Evolutionary conservation across 2,888 invertebrate genomes (phyloP).

Genomic region (Scaeva pyrastri): DNA sequence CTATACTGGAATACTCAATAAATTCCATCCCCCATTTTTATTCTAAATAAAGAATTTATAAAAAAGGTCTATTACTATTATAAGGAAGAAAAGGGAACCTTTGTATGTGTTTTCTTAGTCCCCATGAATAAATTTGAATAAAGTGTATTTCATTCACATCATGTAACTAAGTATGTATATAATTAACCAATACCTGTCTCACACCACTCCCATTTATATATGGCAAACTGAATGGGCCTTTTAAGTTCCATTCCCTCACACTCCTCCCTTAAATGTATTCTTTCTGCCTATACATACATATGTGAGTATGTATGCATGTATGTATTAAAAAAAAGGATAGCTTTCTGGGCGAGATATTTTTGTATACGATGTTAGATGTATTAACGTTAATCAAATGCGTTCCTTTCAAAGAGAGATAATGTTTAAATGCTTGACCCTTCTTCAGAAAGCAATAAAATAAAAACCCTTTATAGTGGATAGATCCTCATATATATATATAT

Average conservation of each 20-base stretch:
- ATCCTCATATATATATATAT: neutral
- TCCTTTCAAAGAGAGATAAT: constrained; percentile 55
- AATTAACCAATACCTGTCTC: constrained; percentile 23
- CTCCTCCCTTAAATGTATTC: neutral
- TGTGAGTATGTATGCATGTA: no score
- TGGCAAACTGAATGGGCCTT: neutral
- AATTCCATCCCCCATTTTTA: constrained; percentile 7
- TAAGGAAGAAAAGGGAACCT: neutral
- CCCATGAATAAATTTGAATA: constrained; percentile 35
- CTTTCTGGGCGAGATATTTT: constrained; percentile 2
- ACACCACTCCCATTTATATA: neutral
- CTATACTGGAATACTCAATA: constrained; percentile 7
- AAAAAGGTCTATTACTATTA: neutral
- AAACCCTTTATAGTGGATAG: constrained; percentile 34
- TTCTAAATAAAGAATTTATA: neutral
- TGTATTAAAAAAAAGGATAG: neutral
- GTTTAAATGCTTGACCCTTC: constrained; percentile 66
- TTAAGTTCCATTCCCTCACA: neutral
- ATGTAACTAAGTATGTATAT: constrained; percentile 10
- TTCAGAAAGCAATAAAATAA: constrained; percentile 64
- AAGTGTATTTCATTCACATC: constrained; percentile 2
- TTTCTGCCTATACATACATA: neutral
- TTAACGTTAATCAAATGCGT: constrained; percentile 62
- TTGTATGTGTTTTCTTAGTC: constrained; percentile 5
- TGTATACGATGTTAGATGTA: constrained; percentile 11